These are phyloP conservation scores for Ornithoptera alexandrae DNA, from an alignment of 2,888 invertebrate species.

Conservation along the genomic window DNA sequence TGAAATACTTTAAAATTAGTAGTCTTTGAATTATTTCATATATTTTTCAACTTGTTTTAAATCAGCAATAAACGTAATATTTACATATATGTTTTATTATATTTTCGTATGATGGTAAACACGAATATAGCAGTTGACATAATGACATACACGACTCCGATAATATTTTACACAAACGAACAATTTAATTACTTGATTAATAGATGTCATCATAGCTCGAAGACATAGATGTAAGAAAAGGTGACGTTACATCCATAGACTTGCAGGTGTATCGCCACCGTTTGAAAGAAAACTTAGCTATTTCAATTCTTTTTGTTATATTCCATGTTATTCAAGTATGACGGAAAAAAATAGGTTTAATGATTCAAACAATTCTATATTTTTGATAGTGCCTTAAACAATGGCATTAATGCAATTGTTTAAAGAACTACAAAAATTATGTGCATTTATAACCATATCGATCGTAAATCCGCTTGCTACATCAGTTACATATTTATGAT, in stretches of 20 bases:
- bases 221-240: neutral
- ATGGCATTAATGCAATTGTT: neutral
- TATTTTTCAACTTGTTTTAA: too few relatives aligned
- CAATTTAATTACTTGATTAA: neutral
- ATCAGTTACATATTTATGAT: constrained; percentile 7
- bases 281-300: neutral
- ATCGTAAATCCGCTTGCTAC: constrained; percentile 12
- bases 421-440: neutral
- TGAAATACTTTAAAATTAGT: too few relatives aligned
- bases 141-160: neutral
- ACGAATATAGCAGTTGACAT: neutral
- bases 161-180: neutral
- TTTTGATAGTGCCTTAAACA: neutral
- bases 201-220: neutral
- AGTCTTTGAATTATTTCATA: too few relatives aligned
- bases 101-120: neutral
- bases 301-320: neutral
- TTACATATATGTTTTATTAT: neutral
- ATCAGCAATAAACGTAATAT: neutral
- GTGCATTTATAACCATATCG: constrained; percentile 3
- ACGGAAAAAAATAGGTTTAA: neutral
- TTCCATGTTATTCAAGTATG: neutral
- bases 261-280: neutral
- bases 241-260: neutral
- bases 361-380: neutral